Percentiles rank a stretch among this genome's conserved stretches.
These are phyloP conservation scores for Drosophila parabipectinata DNA, from an alignment of 1,140 invertebrate species.

Conservation along the genomic window DNA sequence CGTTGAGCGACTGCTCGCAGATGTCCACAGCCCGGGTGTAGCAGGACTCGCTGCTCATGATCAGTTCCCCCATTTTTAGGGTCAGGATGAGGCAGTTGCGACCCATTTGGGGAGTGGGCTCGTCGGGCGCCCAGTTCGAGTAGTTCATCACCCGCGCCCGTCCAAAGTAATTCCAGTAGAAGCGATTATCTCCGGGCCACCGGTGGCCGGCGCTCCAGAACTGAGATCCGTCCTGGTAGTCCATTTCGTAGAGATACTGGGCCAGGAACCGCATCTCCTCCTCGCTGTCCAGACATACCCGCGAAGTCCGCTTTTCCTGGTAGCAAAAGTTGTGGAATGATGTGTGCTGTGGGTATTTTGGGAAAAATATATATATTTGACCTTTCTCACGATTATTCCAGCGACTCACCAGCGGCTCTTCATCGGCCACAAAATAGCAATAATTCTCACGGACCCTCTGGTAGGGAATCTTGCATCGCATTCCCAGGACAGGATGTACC, in stretches of 20 bases:
- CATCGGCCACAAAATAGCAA: constrained; percentile 60
- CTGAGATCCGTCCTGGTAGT: constrained; percentile 52
- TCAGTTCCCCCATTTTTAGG: constrained; percentile 30
- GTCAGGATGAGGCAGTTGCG: constrained; percentile 65
- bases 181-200: constrained; percentile 58
- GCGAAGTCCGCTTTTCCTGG: constrained; percentile 65
- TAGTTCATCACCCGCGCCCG: constrained; percentile 55
- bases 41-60: constrained; percentile 65
- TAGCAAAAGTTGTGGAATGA: constrained; percentile 74
- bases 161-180: constrained; percentile 74
- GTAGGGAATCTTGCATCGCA: constrained; percentile 61
- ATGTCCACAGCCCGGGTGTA: constrained; percentile 54
- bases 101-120: constrained; percentile 59
- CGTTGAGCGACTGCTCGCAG: constrained; percentile 56
- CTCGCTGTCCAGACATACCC: constrained; percentile 61
- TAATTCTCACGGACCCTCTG: constrained; percentile 61
- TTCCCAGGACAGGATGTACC: neutral
- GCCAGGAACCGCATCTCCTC: constrained; percentile 63
- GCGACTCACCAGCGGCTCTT: constrained; percentile 53
- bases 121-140: constrained; percentile 57
- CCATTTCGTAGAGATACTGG: constrained; percentile 43
- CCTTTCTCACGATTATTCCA: neutral
- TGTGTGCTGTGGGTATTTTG: constrained; percentile 25
- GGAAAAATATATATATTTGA: neutral
- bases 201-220: constrained; percentile 73